Evolutionary conservation across 64 coral and sea anemone species (phyloP), one percentile per base, ranked within the genome.

Genomic region (Trachythela sp.): DNA sequence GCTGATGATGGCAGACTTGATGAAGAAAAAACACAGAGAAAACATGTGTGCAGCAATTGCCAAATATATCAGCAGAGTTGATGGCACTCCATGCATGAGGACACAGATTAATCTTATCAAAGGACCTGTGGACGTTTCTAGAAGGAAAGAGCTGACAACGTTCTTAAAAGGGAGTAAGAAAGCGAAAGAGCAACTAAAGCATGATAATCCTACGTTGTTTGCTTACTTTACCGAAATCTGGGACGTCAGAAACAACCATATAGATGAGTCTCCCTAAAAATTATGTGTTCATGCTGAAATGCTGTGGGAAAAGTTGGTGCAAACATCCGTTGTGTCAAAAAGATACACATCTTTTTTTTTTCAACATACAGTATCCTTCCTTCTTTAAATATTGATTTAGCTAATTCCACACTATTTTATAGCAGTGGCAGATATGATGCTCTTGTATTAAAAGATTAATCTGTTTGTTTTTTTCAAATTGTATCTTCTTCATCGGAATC

Each of bases 71-170:
- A 32, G 71, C 9, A 3, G 85, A 8, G 86, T 88, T n/a, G 40
- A 88, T 70, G 59, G 86, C 86, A 88, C 86, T 36, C 64, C n/a
- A n/a, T 88, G 86, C 7, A 37, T 49, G 54, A 67, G 64, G 35
- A 67, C 52, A 11, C 36, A 32, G 41, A 88, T 88, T 51, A 7
- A 60, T 20, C 56, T 45, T 34, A 60, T 70, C 39, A 88, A 88
- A 70, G 60, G 86, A 68, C 24, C 59, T 38, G 32, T 2, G 36
- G 58, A 39, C 11, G 11, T 11, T 45, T 4, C 42, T 6, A 4
- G 42, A 6, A 45, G 42, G 11, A 11, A 4, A 4, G 4, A 45
- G 42, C 42, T 45, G 4, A 6, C 11, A 45, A 45, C 11, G 4
- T 45, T 45, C 11, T 14, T 59, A 22, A 59, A 59, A 59, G 54